Conservation (phyloP, 1,140 invertebrate genomes). For the Melipona quadrifasciata region DNA sequence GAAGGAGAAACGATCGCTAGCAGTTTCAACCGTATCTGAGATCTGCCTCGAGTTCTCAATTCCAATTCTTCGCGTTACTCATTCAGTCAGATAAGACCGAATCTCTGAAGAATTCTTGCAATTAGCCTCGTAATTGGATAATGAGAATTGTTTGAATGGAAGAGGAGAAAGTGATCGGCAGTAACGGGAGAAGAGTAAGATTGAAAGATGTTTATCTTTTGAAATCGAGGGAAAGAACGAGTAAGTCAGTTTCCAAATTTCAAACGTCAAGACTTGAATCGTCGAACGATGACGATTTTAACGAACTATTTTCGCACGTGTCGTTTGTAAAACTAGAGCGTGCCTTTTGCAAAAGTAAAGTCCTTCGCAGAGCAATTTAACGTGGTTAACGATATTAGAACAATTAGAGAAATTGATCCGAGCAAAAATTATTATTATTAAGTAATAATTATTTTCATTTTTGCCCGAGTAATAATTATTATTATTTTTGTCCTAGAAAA, state of each 20-base stretch:
- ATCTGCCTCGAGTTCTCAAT: not conserved
- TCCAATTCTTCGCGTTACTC: not conserved
- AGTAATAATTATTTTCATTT: no score
- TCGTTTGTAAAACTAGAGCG: no score
- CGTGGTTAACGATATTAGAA: no score
- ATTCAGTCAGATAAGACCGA: not conserved
- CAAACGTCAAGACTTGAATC: not conserved
- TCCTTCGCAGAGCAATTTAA: no score
- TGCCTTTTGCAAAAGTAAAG: no score
- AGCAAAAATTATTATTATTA: no score
- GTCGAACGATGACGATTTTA: not conserved
- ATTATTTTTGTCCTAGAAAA: not conserved
- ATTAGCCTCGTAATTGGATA: not conserved
- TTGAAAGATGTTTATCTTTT: not conserved
- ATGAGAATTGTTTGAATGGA: not conserved
- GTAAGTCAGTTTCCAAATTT: not conserved
- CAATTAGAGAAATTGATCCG: no score
- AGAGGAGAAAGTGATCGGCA: not conserved
- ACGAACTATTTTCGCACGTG: no score
- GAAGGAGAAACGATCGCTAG: not conserved
- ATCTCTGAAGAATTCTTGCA: not conserved
- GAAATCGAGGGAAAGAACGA: not conserved
- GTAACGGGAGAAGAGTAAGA: not conserved
- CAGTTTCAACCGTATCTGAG: not conserved
- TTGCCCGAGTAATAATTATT: not conserved